Percentiles rank a stretch among this genome's conserved stretches.
phyloP scores from a whole-genome alignment of 2,888 invertebrate genomes.

The Rhamphomyia laevipes region DNA sequence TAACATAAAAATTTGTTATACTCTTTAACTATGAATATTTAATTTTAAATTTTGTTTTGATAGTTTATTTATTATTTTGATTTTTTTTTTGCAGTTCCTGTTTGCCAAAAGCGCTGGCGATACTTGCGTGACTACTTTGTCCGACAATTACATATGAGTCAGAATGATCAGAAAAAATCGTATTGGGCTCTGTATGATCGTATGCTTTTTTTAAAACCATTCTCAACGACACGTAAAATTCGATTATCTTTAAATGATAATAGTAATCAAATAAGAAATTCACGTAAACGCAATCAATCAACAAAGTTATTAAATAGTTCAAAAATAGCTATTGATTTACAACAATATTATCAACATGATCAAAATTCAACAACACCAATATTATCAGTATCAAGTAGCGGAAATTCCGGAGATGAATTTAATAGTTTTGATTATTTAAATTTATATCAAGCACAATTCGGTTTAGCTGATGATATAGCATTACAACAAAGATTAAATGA shows the following conservation, averaged over 20 bases:
- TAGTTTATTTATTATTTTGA: not conserved
- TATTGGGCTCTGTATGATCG: constrained; percentile 11
- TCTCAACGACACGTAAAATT: constrained; percentile 9
- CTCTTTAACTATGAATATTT: no score
- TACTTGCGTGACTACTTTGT: constrained; percentile 20
- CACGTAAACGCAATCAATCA: not conserved
- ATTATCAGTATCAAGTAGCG: constrained; percentile 3
- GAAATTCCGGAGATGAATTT: constrained; percentile 5
- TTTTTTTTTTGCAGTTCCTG: constrained; percentile 16
- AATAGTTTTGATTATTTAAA: constrained; percentile 10
- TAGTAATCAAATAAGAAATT: not conserved
- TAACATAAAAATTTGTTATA: no score
- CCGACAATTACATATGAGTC: constrained; percentile 14
- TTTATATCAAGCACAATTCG: constrained; percentile 8
- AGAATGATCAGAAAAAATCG: constrained; percentile 6
- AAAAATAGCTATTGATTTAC: not conserved
- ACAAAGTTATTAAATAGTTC: no score
- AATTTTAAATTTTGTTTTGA: not conserved
- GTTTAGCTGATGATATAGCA: constrained; percentile 1
- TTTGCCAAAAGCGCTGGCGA: constrained; percentile 20
- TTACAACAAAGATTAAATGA: not conserved
- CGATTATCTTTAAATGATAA: not conserved
- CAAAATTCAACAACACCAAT: not conserved
- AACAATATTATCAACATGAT: not conserved
- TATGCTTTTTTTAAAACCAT: constrained; percentile 11